These are phyloP conservation scores for Pristionchus exspectatus DNA, from an alignment of 2,888 invertebrate genomes.

Conservation along the genomic window DNA sequence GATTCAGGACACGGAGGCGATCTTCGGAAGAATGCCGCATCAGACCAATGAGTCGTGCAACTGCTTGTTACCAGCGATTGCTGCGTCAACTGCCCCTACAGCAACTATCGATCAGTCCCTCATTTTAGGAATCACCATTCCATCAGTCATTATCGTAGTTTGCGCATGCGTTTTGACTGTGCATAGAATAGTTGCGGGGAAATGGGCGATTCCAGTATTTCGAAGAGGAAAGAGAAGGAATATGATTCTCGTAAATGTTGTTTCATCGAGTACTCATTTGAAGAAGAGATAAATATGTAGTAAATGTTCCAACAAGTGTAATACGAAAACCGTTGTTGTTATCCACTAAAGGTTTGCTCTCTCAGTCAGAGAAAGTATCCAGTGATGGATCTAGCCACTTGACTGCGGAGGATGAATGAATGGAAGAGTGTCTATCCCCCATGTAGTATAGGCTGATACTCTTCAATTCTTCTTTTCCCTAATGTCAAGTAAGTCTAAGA, in stretches of 20 bases:
- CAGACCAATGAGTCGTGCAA: not conserved
- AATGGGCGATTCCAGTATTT: not conserved
- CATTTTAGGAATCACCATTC: not conserved
- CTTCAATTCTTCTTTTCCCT: not conserved
- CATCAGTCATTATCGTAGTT: not conserved
- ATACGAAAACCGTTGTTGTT: no score
- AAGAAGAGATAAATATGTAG: not conserved
- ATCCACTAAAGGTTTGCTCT: not conserved
- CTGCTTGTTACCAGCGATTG: not conserved
- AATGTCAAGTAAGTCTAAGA: not conserved
- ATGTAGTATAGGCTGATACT: not conserved
- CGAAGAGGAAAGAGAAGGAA: not conserved
- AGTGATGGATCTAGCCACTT: slow-evolving; percentile 18
- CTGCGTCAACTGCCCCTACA: not conserved
- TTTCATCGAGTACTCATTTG: not conserved
- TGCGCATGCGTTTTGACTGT: not conserved
- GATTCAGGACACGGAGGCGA: not conserved
- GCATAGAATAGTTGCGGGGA: not conserved
- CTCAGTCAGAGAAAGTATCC: not conserved
- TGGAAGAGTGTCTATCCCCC: not conserved
- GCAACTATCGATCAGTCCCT: not conserved
- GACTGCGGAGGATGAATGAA: not conserved
- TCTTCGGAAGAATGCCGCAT: not conserved
- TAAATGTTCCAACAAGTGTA: no score
- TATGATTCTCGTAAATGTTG: not conserved